Evolutionary conservation across 2,797 vertebrate genomes (phyloP).

Genomic region (Poeciliopsis turneri): DNA sequence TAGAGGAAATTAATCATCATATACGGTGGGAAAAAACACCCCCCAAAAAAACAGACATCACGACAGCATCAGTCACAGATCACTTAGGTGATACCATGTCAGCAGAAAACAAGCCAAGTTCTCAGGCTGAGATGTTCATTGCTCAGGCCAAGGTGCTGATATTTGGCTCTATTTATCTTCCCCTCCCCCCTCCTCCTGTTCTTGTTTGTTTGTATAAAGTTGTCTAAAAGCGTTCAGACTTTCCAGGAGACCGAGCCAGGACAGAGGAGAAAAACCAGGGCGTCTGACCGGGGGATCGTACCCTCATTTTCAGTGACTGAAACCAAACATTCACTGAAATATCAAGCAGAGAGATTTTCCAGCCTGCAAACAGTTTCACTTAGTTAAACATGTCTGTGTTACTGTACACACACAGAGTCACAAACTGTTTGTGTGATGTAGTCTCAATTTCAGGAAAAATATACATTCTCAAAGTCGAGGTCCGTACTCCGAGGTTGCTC

Average conservation of each 20-base stretch:
- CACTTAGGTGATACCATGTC: slow-evolving; percentile 43
- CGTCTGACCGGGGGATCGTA: slow-evolving; percentile 24
- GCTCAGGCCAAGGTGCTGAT: slow-evolving; percentile 47
- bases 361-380: slow-evolving; percentile 9
- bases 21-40: neutral
- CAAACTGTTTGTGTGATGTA: slow-evolving; percentile 36
- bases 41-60: slow-evolving; percentile 24
- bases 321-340: slow-evolving; percentile 43
- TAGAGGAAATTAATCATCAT: slow-evolving; percentile 42
- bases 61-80: slow-evolving; percentile 47
- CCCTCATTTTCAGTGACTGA: slow-evolving; percentile 34
- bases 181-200: slow-evolving; percentile 20
- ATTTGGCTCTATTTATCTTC: slow-evolving; percentile 44
- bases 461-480: slow-evolving; percentile 14
- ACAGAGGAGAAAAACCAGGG: slow-evolving; percentile 40
- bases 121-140: slow-evolving; percentile 38
- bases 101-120: slow-evolving; percentile 54
- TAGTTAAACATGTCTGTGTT: slow-evolving; percentile 17
- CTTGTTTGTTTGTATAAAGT: slow-evolving; percentile 73
- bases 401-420: slow-evolving; percentile 27
- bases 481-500: neutral
- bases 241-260: slow-evolving; percentile 67
- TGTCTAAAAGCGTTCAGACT: slow-evolving; percentile 54
- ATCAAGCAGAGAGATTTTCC: slow-evolving; percentile 14
- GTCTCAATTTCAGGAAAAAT: slow-evolving; percentile 24